Evolutionary conservation across 2,888 invertebrate species (phyloP), one percentile per base, ranked within the genome.

Genomic region (Chironomus tentans): DNA sequence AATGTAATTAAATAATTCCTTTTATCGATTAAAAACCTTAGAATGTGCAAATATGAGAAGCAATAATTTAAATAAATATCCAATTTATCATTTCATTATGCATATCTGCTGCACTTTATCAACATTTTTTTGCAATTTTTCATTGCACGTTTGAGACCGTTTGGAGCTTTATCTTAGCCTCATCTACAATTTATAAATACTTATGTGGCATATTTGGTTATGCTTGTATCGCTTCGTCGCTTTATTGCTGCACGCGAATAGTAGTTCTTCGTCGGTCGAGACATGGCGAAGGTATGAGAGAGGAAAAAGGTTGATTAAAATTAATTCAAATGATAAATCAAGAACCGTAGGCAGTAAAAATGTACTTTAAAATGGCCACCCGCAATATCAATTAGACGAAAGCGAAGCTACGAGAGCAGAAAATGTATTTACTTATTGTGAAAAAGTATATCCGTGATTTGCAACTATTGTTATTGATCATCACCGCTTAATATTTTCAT

Each of bases 281-380:
- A 46, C 5, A 68, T n/a, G 38, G 18, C 38, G 62, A 62, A 73
- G 72, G 46, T 24, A 70, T 22, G 50, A 56, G 56, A 24, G 38
- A 69, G 70, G 13, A 21, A 47, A 74, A 74, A 68, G 61, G 74
- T 65, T 74, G 74, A 74, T 74, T 74, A 74, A 74, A 74, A 74
- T 74, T 74, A 74, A 74, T 74, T 74, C 74, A 74, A 74, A 74
- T 74, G 65, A 74, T 74, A 74, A 74, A 74, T 74, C 74, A 74
- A 68, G 56, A 56, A 47, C 47, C 10, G 62, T 22, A 68, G 65
- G 18, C 22, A 74, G 47, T 10, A 38, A 71, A 22, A 70, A 28
- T 15, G 72, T 56, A 73, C 10, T 47, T 56, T 50, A 12, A 65
- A 74, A 74, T 74, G 74, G 61, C 74, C 74, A 74, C 74, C 74